Evolutionary conservation across 2,797 vertebrate genomes (phyloP), one percentile per base, ranked within the genome.

Genomic region (Macroramphosus scolopax): DNA sequence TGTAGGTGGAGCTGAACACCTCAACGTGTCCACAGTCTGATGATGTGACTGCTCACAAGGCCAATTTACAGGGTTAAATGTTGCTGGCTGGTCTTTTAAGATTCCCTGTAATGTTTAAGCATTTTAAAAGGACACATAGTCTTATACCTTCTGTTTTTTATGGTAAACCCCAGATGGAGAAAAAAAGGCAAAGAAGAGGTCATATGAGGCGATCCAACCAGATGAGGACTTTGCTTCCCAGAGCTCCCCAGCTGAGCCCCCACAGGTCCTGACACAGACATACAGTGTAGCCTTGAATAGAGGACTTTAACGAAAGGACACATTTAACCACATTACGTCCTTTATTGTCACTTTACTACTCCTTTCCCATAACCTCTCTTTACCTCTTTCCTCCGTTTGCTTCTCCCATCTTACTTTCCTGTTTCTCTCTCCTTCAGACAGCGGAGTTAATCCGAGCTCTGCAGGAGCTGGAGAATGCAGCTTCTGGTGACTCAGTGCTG

Each of bases 401-500:
- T 39, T 6, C 20, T 32, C 12, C 3, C 37, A 30, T 17, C 1
- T n/a, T n/a, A n/a, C n/a, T n/a, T n/a, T n/a, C n/a, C n/a, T n/a
- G n/a, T n/a, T n/a, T 34, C 3, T 15, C 36, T 30, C 18, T 5
- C 4, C 28, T 18, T 70, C 84, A 99, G 97, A 96, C 94, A 25
- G 88, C 92, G 52, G 95, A 98, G 86, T 89, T 98, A 77, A 96
- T 98, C 85, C 93, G 92, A 87, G 93, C 95, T 42, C 89, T 99
- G 65, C 96, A 98, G 89, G 97, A 99, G 87, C 89, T 99, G 71
- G 96, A 99, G 84, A 98, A 97, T 6, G 95, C 96, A 51, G 94
- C 97, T 33, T 96, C 94, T 24, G 90, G 93, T 22, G 96, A 98
- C 77, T 93, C 93, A 45, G 89, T 93, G 44, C 92, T 99, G 72